phyloP scores from a whole-genome alignment of 1,140 invertebrate genomes.

The Amphibalanus amphitrite region DNA sequence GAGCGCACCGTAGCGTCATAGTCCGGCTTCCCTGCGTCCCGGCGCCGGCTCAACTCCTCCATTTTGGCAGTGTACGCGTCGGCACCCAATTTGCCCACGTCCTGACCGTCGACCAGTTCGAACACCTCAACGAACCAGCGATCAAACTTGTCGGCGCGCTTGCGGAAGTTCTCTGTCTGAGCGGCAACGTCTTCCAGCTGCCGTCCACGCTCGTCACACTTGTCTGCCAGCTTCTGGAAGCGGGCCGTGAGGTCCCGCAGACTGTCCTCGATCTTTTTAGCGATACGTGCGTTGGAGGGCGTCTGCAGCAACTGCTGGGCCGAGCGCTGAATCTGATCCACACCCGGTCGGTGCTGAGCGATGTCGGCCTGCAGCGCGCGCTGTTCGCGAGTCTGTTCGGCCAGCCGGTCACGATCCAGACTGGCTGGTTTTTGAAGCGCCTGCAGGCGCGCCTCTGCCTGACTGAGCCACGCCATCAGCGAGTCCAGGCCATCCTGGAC shows the following conservation, averaged over 20 bases:
- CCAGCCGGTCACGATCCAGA: constrained; percentile 67
- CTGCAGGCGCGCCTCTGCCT: constrained; percentile 65
- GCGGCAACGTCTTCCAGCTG: constrained; percentile 62
- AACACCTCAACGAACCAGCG: constrained; percentile 37
- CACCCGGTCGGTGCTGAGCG: constrained; percentile 61
- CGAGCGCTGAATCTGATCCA: constrained; percentile 54
- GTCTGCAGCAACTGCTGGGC: constrained; percentile 61
- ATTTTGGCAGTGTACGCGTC: constrained; percentile 50
- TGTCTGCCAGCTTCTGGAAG: constrained; percentile 69
- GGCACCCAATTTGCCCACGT: constrained; percentile 43
- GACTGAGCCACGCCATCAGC: constrained; percentile 63
- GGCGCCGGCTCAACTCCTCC: constrained; percentile 30
- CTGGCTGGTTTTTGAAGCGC: constrained; percentile 54
- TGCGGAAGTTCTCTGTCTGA: constrained; percentile 50
- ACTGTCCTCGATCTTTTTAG: constrained; percentile 74
- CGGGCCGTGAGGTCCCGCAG: constrained; percentile 61
- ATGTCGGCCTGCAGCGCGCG: constrained; percentile 62
- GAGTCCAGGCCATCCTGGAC: constrained; percentile 79
- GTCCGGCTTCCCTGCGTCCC: constrained; percentile 36
- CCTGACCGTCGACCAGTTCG: constrained; percentile 54
- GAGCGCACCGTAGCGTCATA: constrained; percentile 46
- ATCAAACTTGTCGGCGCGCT: constrained; percentile 29
- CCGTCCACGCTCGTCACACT: constrained; percentile 53
- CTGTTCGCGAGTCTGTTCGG: constrained; percentile 72
- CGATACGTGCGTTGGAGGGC: constrained; percentile 64